Evolutionary conservation across 2,113 vertebrate species (phyloP), one percentile per base, ranked within the genome.

Genomic region (Rattus rattus): DNA sequence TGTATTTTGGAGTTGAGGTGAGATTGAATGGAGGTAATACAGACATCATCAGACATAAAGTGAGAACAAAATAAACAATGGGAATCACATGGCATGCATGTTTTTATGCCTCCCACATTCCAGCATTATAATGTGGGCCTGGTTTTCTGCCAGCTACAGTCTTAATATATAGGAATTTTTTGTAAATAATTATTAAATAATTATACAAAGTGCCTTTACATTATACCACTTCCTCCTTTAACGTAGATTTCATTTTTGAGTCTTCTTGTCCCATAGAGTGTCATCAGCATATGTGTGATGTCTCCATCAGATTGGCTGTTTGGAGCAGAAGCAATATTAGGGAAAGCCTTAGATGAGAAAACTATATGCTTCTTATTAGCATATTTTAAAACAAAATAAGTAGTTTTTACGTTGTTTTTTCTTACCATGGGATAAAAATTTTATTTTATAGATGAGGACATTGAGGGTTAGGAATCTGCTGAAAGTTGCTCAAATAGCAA

Each of bases 1-100:
- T 88, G 2, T 19, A 11, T 92, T 94, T 26, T 79, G 67, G 56
- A 94, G 47, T 54, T 92, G 24, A 36, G 36, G n/a, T n/a, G 19
- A 92, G 9, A 28, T 17, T 28, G 63, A 75, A 72, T 10, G 24
- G 16, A 89, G 28, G 5, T 56, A 47, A 39, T 33, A 84, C 3
- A 83, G 39, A 36, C 5, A n/a, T 10, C 39, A 3, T 73, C 19
- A 87, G 8, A 33, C 7, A 80, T 69, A 54, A 85, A 76, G 2
- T 77, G 72, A 86, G 30, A 87, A 89, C 43, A 79, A 75, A 95
- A 86, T 76, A 24, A 81, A 69, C 39, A 76, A 61, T 54, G 72
- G 26, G 1, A 33, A 88, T 52, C 6, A 26, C 30, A 30, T 47
- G 84, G 5, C 2, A 17, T 54, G 19, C 3, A 61, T 19, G 16